Evolutionary conservation across 2,797 vertebrate species (phyloP).

Genomic region (Rhinichthys osculus): DNA sequence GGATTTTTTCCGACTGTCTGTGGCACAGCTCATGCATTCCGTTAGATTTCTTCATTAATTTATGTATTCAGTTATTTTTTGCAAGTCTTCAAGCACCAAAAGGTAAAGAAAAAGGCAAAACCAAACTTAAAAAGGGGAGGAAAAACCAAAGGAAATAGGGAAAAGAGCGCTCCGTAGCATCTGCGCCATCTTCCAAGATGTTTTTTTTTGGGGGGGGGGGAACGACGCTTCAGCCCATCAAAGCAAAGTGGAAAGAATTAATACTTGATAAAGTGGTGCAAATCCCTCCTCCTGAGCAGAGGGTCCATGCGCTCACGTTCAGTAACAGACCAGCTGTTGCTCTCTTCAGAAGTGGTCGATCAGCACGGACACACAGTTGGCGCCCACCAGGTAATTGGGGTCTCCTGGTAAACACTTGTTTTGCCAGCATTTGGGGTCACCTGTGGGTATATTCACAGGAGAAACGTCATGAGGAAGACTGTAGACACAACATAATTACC

Average conservation of each 20-base stretch:
- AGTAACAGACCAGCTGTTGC: slow-evolving; percentile 88
- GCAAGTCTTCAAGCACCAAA: slow-evolving; percentile 84
- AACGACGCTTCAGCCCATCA: slow-evolving; percentile 74
- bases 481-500: neutral
- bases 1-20: slow-evolving; percentile 73
- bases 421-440: slow-evolving; percentile 99
- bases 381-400: slow-evolving; percentile 98
- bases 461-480: neutral
- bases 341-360: slow-evolving; percentile 98
- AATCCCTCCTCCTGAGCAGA: slow-evolving; percentile 65
- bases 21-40: slow-evolving; percentile 85
- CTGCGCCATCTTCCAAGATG: slow-evolving; percentile 27
- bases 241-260: slow-evolving; percentile 77
- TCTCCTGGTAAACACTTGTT: slow-evolving; percentile 99
- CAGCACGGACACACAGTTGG: slow-evolving; percentile 99
- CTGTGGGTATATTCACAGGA: slow-evolving; percentile 74
- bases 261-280: slow-evolving; percentile 82
- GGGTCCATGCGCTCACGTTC: slow-evolving; percentile 80
- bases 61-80: slow-evolving; percentile 79
- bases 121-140: slow-evolving; percentile 57
- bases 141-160: slow-evolving; percentile 66
- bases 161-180: slow-evolving; percentile 49
- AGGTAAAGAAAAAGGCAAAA: slow-evolving; percentile 66
- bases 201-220: slow-evolving; percentile 54
- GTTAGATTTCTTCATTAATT: slow-evolving; percentile 79